Conservation (phyloP, 2,113 vertebrate species). For the Hypanus sabinus region DNA sequence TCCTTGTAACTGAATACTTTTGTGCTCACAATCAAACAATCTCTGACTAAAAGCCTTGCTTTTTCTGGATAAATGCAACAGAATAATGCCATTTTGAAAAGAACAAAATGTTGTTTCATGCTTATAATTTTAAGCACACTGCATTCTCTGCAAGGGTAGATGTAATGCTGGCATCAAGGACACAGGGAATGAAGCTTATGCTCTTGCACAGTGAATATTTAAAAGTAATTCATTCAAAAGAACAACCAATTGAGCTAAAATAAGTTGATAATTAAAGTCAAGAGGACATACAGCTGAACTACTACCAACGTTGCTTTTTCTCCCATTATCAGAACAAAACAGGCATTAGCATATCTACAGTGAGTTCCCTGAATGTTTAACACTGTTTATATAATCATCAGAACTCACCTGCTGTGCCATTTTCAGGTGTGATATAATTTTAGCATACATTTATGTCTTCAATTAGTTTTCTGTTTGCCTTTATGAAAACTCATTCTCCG, state of each 20-base stretch:
- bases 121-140: not conserved
- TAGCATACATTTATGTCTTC: not conserved
- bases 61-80: not conserved
- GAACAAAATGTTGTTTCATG: not conserved
- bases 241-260: not conserved
- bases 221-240: not conserved
- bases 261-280: not conserved
- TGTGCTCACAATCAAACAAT: not conserved
- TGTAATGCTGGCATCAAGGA: not conserved
- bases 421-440: not conserved
- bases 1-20: not conserved
- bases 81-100: slow-evolving; percentile 22
- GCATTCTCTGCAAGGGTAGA: not conserved
- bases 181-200: not conserved
- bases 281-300: not conserved
- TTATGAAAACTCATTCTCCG: not conserved
- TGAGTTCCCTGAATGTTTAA: not conserved
- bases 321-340: not conserved
- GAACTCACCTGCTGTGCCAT: not conserved
- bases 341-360: not conserved
- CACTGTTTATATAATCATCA: not conserved
- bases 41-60: not conserved
- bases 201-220: not conserved
- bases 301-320: not conserved
- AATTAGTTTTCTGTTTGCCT: not conserved